These are phyloP conservation scores for Ricordea florida DNA, from an alignment of 92 coral and sea anemone species.

Conservation along the genomic window DNA sequence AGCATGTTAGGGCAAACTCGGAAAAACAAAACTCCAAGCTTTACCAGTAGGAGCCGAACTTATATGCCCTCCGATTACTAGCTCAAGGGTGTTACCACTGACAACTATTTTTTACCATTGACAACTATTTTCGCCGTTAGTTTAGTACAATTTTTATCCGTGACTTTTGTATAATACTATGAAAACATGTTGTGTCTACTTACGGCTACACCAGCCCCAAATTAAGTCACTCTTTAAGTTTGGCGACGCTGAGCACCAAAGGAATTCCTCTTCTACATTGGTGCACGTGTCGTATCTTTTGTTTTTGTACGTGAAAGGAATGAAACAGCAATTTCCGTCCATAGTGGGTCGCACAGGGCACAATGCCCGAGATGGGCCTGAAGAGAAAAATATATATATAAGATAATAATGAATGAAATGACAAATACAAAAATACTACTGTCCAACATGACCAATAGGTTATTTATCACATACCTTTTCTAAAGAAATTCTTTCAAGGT, in stretches of 20 bases:
- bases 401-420: not conserved
- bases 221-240: not conserved
- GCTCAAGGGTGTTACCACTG: not conserved
- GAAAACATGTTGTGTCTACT: no score
- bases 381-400: not conserved
- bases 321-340: conserved; percentile 54
- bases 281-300: not conserved
- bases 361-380: conserved; percentile 33
- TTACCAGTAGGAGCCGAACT: no score
- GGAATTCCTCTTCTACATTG: not conserved
- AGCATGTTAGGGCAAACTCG: no score
- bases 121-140: no score
- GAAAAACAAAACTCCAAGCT: no score
- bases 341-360: conserved; percentile 50
- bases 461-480: no score
- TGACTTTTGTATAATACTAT: no score
- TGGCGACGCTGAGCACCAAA: conserved; percentile 44
- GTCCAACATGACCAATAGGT: no score
- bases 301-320: conserved; percentile 37
- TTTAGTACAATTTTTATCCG: no score
- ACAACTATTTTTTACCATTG: not conserved
- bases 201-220: conserved; percentile 35
- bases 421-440: not conserved
- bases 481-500: no score
- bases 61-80: no score